A percentile compares a stretch with the other conserved stretches of the same genome.
phyloP scores from a whole-genome alignment of 2,797 vertebrate species.

The Sebastes alutus region DNA sequence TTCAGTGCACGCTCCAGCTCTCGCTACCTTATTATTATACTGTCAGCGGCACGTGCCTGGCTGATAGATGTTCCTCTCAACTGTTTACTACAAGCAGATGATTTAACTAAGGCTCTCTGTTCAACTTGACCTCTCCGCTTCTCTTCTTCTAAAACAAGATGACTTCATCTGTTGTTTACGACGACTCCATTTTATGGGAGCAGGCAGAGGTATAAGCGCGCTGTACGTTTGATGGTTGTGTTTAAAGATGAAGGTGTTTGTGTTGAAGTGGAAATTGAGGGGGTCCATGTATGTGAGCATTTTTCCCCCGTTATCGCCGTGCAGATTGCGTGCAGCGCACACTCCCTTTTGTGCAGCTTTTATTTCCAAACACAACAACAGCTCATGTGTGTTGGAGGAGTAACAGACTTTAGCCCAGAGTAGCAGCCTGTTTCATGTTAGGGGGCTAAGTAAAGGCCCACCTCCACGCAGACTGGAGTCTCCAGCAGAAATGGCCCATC shows the following conservation, averaged over 20 bases:
- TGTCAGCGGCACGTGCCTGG: conserved; percentile 80
- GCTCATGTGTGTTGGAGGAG: conserved; percentile 26
- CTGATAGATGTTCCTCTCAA: conserved; percentile 81
- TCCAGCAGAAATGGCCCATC: conserved; percentile 77
- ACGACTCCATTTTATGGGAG: conserved; percentile 72
- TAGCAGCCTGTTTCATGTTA: conserved; percentile 74
- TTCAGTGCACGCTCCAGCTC: conserved; percentile 71
- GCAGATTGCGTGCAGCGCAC: conserved; percentile 23
- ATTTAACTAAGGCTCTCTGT: conserved; percentile 77
- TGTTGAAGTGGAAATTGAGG: conserved; percentile 19
- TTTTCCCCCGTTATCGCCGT: conserved; percentile 7
- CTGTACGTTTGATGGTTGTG: conserved; percentile 19
- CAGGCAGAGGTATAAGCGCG: conserved; percentile 37
- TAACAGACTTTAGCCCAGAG: conserved; percentile 58
- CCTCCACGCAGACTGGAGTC: conserved; percentile 69
- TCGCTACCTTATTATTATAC: conserved; percentile 80
- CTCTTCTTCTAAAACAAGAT: conserved; percentile 68
- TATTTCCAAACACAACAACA: conserved; percentile 52
- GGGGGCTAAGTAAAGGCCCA: conserved; percentile 46
- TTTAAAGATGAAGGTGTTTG: conserved; percentile 29
- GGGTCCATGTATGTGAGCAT: not conserved
- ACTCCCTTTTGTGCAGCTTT: conserved; percentile 39
- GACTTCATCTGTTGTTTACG: conserved; percentile 78
- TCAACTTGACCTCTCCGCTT: conserved; percentile 72
- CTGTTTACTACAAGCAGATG: conserved; percentile 82